Evolutionary conservation across 2,113 vertebrate species (phyloP), one percentile per base, ranked within the genome.

Genomic region (Notarius quadriscutis): DNA sequence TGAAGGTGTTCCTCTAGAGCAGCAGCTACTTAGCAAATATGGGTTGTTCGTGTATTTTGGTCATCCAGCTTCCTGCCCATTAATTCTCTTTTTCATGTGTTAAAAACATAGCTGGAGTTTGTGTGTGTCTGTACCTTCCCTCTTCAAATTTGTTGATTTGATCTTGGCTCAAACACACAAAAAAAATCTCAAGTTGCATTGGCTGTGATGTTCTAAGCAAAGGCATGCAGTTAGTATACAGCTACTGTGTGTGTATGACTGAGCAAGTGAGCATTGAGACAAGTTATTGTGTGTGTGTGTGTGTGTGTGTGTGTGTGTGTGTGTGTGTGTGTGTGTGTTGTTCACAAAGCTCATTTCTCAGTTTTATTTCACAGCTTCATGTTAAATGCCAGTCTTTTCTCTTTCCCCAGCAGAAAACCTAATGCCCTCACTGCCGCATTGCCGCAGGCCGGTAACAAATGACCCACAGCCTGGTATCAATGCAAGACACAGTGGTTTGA

Each of bases 311-410:
- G 22, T 60, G 62, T 20, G 27, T 81, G 55, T 34, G 78, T 50
- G 5, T 75, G 50, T 57, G 53, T 22, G 18, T 34, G 30, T 41
- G n/a, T 62, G 12, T 41, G 62, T 9, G 57, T 50, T 81, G 57
- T 62, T 81, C 57, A 41, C 57, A 60, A 60, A 22, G 27, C 30
- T 81, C 7, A 17, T 80, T 80, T 30, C 17, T 80, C 17, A 34
- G 27, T 80, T 80, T 80, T 20, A 80, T 80, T 80, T 80, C 55
- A 80, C 18, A 41, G 79, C 79, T 34, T 81, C 18, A 14, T 62
- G 57, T 62, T 81, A 60, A 62, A 81, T 81, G 79, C 57, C 79
- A 81, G 79, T 41, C 57, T 81, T 81, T 81, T 60, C 57, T 11
- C 25, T 62, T 1, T 62, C 5, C 17, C 30, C 30, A 60, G 27